Evolutionary conservation across 1,140 invertebrate genomes (phyloP).

Genomic region (Hermetia illucens): DNA sequence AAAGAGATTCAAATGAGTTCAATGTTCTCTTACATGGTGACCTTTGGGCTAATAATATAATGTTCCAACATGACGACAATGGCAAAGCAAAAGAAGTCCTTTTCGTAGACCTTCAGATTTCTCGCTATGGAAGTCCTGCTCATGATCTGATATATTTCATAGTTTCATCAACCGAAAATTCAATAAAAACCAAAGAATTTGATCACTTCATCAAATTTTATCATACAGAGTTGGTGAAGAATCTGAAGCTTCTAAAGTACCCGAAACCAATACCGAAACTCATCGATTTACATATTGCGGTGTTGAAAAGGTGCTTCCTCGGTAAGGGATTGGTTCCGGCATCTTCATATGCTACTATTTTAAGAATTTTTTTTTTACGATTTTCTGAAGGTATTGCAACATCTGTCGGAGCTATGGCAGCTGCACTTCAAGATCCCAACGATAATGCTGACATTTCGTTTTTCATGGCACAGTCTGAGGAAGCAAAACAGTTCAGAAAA

Average conservation of each 20-base stretch:
- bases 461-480: too few relatives aligned
- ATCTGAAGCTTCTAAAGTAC: slow-evolving; percentile 10
- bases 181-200: slow-evolving; percentile 13
- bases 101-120: slow-evolving; percentile 27
- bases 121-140: slow-evolving; percentile 13
- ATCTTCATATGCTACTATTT: too few relatives aligned
- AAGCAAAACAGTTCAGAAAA: too few relatives aligned
- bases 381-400: too few relatives aligned
- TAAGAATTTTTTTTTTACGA: too few relatives aligned
- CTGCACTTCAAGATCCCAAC: too few relatives aligned
- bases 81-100: slow-evolving; percentile 34
- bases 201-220: slow-evolving; percentile 15
- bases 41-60: slow-evolving; percentile 47
- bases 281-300: slow-evolving; percentile 9
- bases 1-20: slow-evolving; percentile 31
- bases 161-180: slow-evolving; percentile 10
- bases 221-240: slow-evolving; percentile 10
- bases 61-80: slow-evolving; percentile 40
- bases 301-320: too few relatives aligned
- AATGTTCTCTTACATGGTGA: slow-evolving; percentile 48
- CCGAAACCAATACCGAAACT: slow-evolving; percentile 10
- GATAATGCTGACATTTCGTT: too few relatives aligned
- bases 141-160: slow-evolving; percentile 15
- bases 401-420: too few relatives aligned
- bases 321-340: too few relatives aligned